Evolutionary conservation across 23 tunicate genomes (phyloP).

Genomic region (Clavelina lepadiformis): DNA sequence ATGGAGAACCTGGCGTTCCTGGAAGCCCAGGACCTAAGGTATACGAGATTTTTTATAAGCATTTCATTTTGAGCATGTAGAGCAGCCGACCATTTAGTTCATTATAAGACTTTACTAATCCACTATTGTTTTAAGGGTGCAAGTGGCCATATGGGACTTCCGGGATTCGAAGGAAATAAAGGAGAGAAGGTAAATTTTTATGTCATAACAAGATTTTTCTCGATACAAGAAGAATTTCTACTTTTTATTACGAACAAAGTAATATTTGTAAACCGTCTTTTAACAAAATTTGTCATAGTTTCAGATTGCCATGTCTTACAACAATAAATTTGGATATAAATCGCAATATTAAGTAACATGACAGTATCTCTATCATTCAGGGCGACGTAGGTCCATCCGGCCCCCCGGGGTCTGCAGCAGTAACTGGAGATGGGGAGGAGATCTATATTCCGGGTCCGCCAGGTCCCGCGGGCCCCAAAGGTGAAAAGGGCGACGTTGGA

Average conservation of each 20-base stretch:
- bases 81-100: not conserved
- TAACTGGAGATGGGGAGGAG: not conserved
- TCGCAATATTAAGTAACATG: too few relatives aligned
- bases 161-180: constrained; percentile 10
- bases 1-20: constrained; percentile 36
- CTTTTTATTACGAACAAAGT: too few relatives aligned
- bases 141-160: constrained; percentile 24
- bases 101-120: not conserved
- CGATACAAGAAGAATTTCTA: too few relatives aligned
- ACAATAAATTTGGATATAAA: too few relatives aligned
- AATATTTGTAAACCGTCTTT: too few relatives aligned
- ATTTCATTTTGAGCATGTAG: too few relatives aligned
- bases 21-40: not conserved
- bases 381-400: constrained; percentile 35
- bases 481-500: constrained; percentile 56
- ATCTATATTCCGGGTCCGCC: not conserved
- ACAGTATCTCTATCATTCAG: too few relatives aligned
- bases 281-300: too few relatives aligned
- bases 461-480: constrained; percentile 27
- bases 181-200: constrained; percentile 15
- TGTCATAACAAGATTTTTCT: not conserved
- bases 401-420: constrained; percentile 45
- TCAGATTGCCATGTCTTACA: too few relatives aligned
- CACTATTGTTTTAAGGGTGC: constrained; percentile 5
- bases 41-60: too few relatives aligned